Evolutionary conservation across 2,797 vertebrate genomes (phyloP), one percentile per base, ranked within the genome.

Genomic region (Menidia menidia): DNA sequence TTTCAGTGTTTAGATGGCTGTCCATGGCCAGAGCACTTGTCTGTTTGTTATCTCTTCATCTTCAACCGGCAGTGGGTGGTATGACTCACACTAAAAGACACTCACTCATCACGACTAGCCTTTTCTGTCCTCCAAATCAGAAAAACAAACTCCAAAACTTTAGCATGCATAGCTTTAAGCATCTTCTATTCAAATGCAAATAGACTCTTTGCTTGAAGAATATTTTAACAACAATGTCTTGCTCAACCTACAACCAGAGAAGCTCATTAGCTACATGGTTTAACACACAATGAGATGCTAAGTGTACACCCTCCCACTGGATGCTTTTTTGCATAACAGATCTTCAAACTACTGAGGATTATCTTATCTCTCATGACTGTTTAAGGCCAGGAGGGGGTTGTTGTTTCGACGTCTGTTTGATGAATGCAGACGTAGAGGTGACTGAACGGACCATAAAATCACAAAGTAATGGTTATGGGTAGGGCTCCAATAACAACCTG

Each of bases 31-130:
- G 44, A 16, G 15, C 44, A 45, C 44, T 45, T 45, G 44, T 45
- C 44, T 44, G 25, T 25, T 25, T 25, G 25, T 25, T 25, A 25
- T 25, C 25, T 25, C 43, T 44, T 14, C 11, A 75, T 76, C 70
- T 75, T 75, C 68, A 80, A 63, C 67, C 54, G 54, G 68, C 60
- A 51, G 85, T 73, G 76, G 75, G 82, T 79, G 70, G 75, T 51
- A 67, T 88, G 88, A 85, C 68, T 89, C 86, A 85, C 32, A 25
- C 25, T 39, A 3, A 39, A 39, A 75, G 63, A 64, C 32, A 77
- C 47, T 68, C 51, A 35, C 60, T 43, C 58, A 77, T 80, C 66
- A 75, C 16, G 1, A 16, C 43, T 16, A 45, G 64, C 25, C 61
- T 69, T 78, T 60, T 68, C 58, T 67, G 30, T 25, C 25, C 25